These are phyloP conservation scores for Hirtodrosophila cameraria DNA, from an alignment of 2,888 invertebrate genomes.

Conservation along the genomic window DNA sequence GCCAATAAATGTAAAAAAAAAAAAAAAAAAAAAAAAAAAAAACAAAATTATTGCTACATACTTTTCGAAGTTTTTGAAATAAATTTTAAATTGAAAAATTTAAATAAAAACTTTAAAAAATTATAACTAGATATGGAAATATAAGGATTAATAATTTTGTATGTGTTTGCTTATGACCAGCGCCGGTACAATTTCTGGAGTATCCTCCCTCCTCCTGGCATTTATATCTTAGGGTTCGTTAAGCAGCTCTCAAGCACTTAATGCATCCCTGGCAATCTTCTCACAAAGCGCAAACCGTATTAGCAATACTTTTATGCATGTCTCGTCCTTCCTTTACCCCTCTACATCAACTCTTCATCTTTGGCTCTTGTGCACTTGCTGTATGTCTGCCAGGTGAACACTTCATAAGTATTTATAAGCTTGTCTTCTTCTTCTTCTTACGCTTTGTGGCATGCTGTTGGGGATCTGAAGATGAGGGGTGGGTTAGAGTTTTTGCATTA, in stretches of 20 bases:
- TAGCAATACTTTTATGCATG: slow-evolving; percentile 54
- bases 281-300: slow-evolving; percentile 45
- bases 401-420: slow-evolving; percentile 63
- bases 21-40: too few relatives aligned
- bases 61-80: too few relatives aligned
- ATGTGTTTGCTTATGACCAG: too few relatives aligned
- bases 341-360: background rate
- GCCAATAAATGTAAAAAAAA: too few relatives aligned
- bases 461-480: background rate
- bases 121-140: too few relatives aligned
- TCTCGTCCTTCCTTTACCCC: background rate
- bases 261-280: slow-evolving; percentile 37
- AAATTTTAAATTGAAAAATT: too few relatives aligned
- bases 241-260: slow-evolving; percentile 9
- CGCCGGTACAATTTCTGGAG: too few relatives aligned
- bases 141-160: too few relatives aligned
- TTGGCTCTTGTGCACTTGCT: too few relatives aligned
- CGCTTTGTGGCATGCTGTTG: slow-evolving; percentile 20
- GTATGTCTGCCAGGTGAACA: slow-evolving; percentile 35
- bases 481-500: slow-evolving; percentile 33
- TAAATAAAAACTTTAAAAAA: too few relatives aligned
- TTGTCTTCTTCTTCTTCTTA: slow-evolving; percentile 24
- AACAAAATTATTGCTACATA: too few relatives aligned
- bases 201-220: slow-evolving; percentile 17
- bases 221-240: slow-evolving; percentile 12